Conservation (phyloP, 1,140 invertebrate species). For the Ooceraea biroi region DNA sequence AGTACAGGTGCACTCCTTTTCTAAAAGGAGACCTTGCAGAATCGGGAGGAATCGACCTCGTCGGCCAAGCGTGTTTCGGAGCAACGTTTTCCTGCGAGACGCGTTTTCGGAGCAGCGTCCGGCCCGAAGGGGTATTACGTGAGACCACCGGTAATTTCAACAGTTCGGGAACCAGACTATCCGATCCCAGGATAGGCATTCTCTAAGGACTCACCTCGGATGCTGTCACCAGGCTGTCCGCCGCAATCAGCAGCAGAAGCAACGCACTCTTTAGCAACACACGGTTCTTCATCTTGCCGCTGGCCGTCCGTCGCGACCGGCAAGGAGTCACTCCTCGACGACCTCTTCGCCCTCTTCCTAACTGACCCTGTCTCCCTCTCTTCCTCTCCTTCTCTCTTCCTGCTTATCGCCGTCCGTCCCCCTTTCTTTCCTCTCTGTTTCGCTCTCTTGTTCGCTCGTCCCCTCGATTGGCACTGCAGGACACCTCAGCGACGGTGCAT, state of each 20-base stretch:
- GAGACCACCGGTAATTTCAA: slow-evolving; percentile 13
- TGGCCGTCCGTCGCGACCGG: slow-evolving; percentile 35
- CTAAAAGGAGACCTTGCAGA: neutral
- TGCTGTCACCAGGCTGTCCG: slow-evolving; percentile 57
- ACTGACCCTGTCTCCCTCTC: slow-evolving; percentile 2
- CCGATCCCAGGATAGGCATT: neutral
- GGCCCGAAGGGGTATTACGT: neutral
- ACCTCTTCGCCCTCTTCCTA: slow-evolving; percentile 54
- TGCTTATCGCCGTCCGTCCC: neutral
- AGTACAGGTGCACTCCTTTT: neutral
- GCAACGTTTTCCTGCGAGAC: neutral
- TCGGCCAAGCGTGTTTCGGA: neutral
- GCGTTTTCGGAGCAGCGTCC: slow-evolving; percentile 11
- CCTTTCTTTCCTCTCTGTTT: neutral
- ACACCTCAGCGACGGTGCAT: slow-evolving; percentile 57
- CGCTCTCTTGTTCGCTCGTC: slow-evolving; percentile 1
- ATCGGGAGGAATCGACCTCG: neutral
- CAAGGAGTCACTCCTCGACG: slow-evolving; percentile 54
- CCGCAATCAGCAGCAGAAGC: slow-evolving; percentile 66
- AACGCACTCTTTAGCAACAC: slow-evolving; percentile 59
- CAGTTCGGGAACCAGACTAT: neutral
- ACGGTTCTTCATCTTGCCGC: slow-evolving; percentile 54
- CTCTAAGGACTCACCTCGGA: slow-evolving; percentile 69
- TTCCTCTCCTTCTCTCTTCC: neutral
- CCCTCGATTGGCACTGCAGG: slow-evolving; percentile 22